Percentiles rank a stretch among this genome's conserved stretches.
phyloP scores from a whole-genome alignment of 1,140 invertebrate species.

The Yoshiicerus persimilis region DNA sequence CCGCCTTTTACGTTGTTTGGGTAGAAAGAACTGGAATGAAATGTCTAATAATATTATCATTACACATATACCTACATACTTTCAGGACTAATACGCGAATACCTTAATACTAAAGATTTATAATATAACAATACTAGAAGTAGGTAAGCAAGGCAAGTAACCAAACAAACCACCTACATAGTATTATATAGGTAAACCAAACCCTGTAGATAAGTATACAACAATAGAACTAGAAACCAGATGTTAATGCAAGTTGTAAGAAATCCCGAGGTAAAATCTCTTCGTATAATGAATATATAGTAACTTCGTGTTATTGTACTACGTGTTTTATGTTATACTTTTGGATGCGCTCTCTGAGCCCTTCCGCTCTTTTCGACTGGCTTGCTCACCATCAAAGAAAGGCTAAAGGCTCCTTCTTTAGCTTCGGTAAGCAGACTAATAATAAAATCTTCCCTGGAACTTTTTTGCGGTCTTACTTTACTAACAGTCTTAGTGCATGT shows the following conservation, averaged over 20 bases:
- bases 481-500: background rate
- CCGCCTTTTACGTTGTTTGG: background rate
- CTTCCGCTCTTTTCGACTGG: background rate
- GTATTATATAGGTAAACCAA: background rate
- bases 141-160: background rate
- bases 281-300: background rate
- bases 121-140: background rate
- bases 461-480: background rate
- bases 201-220: background rate
- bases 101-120: too few species aligned
- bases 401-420: background rate
- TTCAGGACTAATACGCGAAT: too few species aligned
- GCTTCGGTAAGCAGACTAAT: background rate
- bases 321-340: background rate
- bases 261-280: background rate
- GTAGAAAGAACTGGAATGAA: background rate
- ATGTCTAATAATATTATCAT: background rate
- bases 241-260: background rate
- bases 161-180: background rate
- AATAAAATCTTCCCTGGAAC: background rate
- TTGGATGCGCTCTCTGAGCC: background rate
- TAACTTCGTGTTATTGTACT: background rate
- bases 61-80: background rate
- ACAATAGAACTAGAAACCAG: background rate
- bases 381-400: background rate